Evolutionary conservation across 1,140 invertebrate species (phyloP).

Genomic region (Neuroterus valhalla): DNA sequence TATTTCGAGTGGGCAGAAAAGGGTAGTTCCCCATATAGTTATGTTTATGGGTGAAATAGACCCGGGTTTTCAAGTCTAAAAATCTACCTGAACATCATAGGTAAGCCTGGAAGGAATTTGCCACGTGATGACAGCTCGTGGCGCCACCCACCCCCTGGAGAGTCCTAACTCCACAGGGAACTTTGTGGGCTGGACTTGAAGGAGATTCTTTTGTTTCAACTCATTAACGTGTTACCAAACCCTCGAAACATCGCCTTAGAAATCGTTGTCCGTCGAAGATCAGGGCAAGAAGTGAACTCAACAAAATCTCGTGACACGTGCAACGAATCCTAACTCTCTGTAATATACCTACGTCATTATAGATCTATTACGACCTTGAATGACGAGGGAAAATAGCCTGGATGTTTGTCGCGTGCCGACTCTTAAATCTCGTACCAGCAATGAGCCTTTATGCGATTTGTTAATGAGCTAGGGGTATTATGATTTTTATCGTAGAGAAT

Average conservation of each 20-base stretch:
- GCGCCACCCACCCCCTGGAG: slow-evolving; percentile 72
- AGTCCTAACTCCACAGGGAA: slow-evolving; percentile 61
- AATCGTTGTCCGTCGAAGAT: slow-evolving; percentile 46
- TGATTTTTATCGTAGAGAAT: slow-evolving; percentile 9
- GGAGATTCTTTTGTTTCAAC: slow-evolving; percentile 73
- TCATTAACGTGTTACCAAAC: slow-evolving; percentile 72
- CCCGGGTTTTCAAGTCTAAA: slow-evolving; percentile 38
- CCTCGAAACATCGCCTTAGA: background rate
- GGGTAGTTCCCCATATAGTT: slow-evolving; percentile 29
- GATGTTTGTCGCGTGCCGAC: slow-evolving; percentile 50
- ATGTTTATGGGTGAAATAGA: slow-evolving; percentile 17
- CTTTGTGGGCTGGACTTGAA: slow-evolving; percentile 45
- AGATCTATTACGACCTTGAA: slow-evolving; percentile 30
- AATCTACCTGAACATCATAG: slow-evolving; percentile 57
- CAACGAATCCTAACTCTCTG: slow-evolving; percentile 46
- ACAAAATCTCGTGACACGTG: slow-evolving; percentile 39
- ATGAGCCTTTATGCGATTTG: background rate
- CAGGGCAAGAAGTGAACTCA: background rate
- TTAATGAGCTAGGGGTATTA: background rate
- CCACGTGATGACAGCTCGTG: slow-evolving; percentile 74
- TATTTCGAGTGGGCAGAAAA: slow-evolving; percentile 13
- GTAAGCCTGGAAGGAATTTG: slow-evolving; percentile 56
- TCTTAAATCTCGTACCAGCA: slow-evolving; percentile 36
- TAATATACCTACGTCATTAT: slow-evolving; percentile 41
- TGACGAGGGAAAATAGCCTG: slow-evolving; percentile 38